Evolutionary conservation across 2,797 vertebrate species (phyloP).

Genomic region (Gymnothorax reevesii): DNA sequence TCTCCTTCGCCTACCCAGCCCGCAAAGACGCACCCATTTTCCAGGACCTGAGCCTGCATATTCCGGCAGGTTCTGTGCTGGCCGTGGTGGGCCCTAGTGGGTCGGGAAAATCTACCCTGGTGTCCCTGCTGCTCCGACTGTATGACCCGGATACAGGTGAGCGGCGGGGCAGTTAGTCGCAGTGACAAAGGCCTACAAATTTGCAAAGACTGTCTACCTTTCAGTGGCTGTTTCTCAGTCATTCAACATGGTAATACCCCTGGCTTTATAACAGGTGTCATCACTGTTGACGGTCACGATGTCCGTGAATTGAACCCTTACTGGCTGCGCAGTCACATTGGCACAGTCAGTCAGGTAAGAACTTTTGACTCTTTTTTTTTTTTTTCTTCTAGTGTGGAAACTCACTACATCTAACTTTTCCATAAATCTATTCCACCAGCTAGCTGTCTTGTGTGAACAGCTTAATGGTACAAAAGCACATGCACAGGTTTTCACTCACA

Average conservation of each 20-base stretch:
- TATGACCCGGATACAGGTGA: conserved; percentile 83
- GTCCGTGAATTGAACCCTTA: conserved; percentile 86
- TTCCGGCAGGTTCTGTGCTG: conserved; percentile 87
- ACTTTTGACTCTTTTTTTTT: background rate
- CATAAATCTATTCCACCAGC: background rate
- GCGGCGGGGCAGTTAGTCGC: conserved; percentile 16
- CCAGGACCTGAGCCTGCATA: conserved; percentile 81
- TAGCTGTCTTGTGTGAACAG: background rate
- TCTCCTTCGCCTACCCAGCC: conserved; percentile 88
- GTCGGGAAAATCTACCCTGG: conserved; percentile 90
- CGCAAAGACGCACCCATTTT: conserved; percentile 84
- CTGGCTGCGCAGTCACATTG: conserved; percentile 90
- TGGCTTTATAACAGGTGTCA: conserved; percentile 68
- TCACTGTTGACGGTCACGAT: conserved; percentile 84
- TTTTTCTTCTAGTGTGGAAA: background rate
- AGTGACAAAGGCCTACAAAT: too few relatives aligned
- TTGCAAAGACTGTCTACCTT: too few relatives aligned
- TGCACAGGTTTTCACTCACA: background rate
- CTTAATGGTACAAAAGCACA: background rate
- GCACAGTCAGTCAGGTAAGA: conserved; percentile 94
- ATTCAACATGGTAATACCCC: background rate
- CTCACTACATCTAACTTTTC: background rate
- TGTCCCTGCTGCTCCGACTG: conserved; percentile 87
- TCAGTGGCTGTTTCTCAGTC: too few relatives aligned
- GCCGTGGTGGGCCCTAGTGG: conserved; percentile 94